Base-by-base conservation (phyloP, 2,888 invertebrate genomes). In the Luperina testacea region DNA sequence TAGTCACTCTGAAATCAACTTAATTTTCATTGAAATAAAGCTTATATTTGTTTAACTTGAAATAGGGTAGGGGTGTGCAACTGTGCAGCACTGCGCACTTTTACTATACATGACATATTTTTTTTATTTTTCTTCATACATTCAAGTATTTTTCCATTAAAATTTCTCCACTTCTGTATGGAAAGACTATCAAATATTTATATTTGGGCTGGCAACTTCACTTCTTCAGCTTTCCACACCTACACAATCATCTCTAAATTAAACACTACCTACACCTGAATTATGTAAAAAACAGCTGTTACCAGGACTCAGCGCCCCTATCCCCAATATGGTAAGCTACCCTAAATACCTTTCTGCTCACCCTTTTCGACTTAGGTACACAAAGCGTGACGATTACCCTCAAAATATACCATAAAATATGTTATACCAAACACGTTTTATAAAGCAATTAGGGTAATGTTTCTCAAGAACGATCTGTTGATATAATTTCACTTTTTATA, bases 401-500 rank as follows among this genome's bases (percentile, higher is more conserved):
- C 61, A 57, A 48, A 82, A 65, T 59, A 15, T 32, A n/a, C 15
- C n/a, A 48, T 9, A 57, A 69, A 78, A 69, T 65, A 38, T 38
- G 9, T 61, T 48, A 24, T 32, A 59, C 64, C 45, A 42, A 79
- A 57, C 48, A 53, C 15, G 51, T 74, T 74, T 84, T 63, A 77
- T 68, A 65, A 75, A 67, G 79, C 63, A 86, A 80, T 85, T 81
- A 75, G 68, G 59, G 24, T 38, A 70, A 80, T 78, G 72, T 88
- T 82, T 68, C 70, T 64, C 61, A 73, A 32, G 15, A 81, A 83
- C 76, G 72, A 81, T 77, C 78, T 57, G 61, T 72, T 77, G 74
- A 77, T 69, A 77, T 72, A 72, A 84, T 78, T 83, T 81, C 51
- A 32, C 65, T 69, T 83, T 87, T 85, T 80, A 68, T 38, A 82